Base-by-base conservation (phyloP, 2,888 invertebrate species). In the Odontocerum albicorne region DNA sequence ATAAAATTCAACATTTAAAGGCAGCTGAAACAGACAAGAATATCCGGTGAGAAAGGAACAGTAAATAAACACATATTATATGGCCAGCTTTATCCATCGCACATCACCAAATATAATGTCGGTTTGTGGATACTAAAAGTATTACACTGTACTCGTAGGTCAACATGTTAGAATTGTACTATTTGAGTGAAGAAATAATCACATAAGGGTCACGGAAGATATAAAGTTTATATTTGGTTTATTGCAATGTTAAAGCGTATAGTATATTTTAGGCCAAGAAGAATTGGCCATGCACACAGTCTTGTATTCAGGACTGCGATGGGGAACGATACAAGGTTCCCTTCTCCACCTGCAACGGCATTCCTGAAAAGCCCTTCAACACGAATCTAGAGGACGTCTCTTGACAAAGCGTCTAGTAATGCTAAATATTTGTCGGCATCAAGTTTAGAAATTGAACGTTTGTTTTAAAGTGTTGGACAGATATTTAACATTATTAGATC, bases 271-370 rank as follows among this genome's bases (percentile, higher is more conserved):
- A 15, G 60, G 60, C 60, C 60, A 60, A 60, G 57, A 53, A 59
- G 50, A 53, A 68, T 67, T 72, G 69, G 71, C 71, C 80, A 80
- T 81, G 81, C 81, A 74, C 75, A 79, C 81, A 81, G 80, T 75
- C 80, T 69, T 70, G 80, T 80, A 78, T 77, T 76, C 72, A 75
- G 76, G 79, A 77, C 80, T 80, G 81, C 72, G 70, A 70, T 55
- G 58, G 40, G 55, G 57, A 58, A 58, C 60, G 61, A 57, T 57
- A 42, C 49, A 61, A 47, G 52, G 61, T 61, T 61, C 59, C 57
- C 50, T 53, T 59, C 59, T 50, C 49, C 60, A 49, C 39, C 57
- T 49, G 58, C 57, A 43, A 45, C 53, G 39, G 57, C 58, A 62
- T 59, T 60, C 60, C 60, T 60, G 60, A 42, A 60, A 57, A 60